Percentiles rank a stretch among this genome's conserved stretches.
Evolutionary conservation across 2,888 invertebrate species (phyloP).

Genomic region (Conchocele bisecta): DNA sequence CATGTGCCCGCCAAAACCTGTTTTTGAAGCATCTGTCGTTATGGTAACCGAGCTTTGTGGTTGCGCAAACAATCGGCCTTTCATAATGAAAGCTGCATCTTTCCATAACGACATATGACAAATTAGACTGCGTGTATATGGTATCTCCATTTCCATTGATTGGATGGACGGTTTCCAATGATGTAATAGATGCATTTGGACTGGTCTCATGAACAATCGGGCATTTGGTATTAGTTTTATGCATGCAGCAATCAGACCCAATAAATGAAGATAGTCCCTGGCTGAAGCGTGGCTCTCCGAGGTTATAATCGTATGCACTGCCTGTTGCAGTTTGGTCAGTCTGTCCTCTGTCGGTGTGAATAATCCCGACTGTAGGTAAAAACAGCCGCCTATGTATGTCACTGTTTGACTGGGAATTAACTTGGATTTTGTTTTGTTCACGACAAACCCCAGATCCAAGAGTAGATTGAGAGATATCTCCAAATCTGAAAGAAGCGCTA

Average conservation of each 20-base stretch:
- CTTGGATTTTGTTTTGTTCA: constrained; percentile 36
- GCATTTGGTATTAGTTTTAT: background rate
- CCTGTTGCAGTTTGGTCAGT: background rate
- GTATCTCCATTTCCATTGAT: constrained; percentile 8
- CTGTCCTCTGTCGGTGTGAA: constrained; percentile 23
- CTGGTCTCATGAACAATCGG: too few species aligned
- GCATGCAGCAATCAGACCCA: constrained; percentile 20
- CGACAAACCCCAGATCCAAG: constrained; percentile 43
- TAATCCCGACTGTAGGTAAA: too few species aligned
- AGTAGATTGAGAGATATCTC: constrained; percentile 10
- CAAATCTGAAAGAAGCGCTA: constrained; percentile 18
- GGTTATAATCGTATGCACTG: background rate
- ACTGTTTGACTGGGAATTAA: too few species aligned
- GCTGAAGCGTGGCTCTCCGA: too few species aligned
- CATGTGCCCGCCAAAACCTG: constrained; percentile 32
- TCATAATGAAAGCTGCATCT: constrained; percentile 12
- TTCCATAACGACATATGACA: constrained; percentile 31
- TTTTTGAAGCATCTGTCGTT: constrained; percentile 36
- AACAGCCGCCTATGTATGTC: too few species aligned
- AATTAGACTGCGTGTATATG: constrained; percentile 1
- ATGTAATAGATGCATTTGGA: constrained; percentile 3
- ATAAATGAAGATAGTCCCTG: constrained; percentile 16
- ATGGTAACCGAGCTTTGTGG: background rate
- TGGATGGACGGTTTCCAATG: constrained; percentile 5
- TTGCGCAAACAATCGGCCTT: constrained; percentile 20